phyloP scores from a whole-genome alignment of 53 echinoderm and acorn worm species.

The Echinarachnius parma region DNA sequence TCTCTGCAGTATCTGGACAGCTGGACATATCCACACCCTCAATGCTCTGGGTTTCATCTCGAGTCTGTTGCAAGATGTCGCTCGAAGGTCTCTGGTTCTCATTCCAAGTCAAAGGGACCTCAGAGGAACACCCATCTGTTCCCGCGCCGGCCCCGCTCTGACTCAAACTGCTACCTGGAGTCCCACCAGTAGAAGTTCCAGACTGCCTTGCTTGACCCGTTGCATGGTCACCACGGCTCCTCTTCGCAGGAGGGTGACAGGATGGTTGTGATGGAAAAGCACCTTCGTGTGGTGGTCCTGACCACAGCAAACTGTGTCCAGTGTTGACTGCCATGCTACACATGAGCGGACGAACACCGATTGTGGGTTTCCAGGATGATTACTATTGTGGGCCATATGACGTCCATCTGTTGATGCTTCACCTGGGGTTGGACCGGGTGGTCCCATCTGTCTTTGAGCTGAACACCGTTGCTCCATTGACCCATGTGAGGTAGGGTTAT shows the following conservation, averaged over 20 bases:
- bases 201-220: neutral
- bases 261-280: neutral
- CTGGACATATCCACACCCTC: constrained; percentile 56
- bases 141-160: no score
- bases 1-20: constrained; percentile 34
- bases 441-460: no score
- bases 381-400: no score
- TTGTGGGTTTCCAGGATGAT: no score
- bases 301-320: constrained; percentile 78
- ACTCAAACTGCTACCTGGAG: neutral
- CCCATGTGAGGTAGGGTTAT: no score
- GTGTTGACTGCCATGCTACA: constrained; percentile 82
- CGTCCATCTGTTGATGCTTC: no score
- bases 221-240: no score
- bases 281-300: neutral
- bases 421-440: no score
- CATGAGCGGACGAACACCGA: constrained; percentile 17
- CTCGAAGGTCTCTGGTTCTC: constrained; percentile 14
- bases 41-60: constrained; percentile 54
- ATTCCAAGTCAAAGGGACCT: neutral
- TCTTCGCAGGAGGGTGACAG: neutral
- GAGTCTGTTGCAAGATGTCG: constrained; percentile 47
- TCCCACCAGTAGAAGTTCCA: neutral
- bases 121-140: no score
- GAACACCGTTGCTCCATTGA: no score